Evolutionary conservation across 2,888 invertebrate species (phyloP).

Genomic region (Carabus problematicus): DNA sequence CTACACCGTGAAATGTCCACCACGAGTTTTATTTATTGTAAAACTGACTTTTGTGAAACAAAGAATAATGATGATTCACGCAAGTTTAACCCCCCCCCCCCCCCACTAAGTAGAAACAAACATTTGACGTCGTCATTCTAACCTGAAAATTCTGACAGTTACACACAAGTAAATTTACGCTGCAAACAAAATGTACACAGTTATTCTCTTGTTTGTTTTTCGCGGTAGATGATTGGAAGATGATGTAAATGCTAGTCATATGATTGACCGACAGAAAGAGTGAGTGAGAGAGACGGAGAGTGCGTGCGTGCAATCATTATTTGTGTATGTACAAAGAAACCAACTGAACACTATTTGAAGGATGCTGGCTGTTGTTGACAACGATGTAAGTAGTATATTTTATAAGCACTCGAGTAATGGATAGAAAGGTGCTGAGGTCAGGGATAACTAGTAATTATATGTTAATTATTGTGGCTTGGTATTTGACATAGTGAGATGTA

Average conservation of each 20-base stretch:
- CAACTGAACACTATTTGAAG: slow-evolving; percentile 17
- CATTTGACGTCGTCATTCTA: background rate
- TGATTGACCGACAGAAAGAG: too few relatives aligned
- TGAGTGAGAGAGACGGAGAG: too few relatives aligned
- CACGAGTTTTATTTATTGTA: slow-evolving; percentile 12
- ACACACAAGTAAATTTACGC: too few relatives aligned
- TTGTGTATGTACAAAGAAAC: slow-evolving; percentile 27
- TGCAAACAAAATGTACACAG: too few relatives aligned
- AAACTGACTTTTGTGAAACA: slow-evolving; percentile 22
- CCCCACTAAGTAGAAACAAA: background rate
- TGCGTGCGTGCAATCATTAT: background rate
- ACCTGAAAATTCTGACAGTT: background rate
- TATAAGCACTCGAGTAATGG: background rate
- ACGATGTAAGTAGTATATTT: background rate
- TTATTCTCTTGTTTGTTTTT: too few relatives aligned
- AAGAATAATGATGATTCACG: background rate
- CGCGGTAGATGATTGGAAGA: too few relatives aligned
- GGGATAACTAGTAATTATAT: slow-evolving; percentile 28
- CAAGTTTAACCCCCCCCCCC: background rate
- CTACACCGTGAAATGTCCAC: slow-evolving; percentile 18
- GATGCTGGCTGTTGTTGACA: background rate
- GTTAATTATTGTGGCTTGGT: slow-evolving; percentile 21
- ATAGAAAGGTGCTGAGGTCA: slow-evolving; percentile 19
- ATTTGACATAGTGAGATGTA: slow-evolving; percentile 34
- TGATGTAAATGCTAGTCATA: too few relatives aligned